phyloP scores from a whole-genome alignment of 1,140 invertebrate genomes.

The Amyelois transitella region DNA sequence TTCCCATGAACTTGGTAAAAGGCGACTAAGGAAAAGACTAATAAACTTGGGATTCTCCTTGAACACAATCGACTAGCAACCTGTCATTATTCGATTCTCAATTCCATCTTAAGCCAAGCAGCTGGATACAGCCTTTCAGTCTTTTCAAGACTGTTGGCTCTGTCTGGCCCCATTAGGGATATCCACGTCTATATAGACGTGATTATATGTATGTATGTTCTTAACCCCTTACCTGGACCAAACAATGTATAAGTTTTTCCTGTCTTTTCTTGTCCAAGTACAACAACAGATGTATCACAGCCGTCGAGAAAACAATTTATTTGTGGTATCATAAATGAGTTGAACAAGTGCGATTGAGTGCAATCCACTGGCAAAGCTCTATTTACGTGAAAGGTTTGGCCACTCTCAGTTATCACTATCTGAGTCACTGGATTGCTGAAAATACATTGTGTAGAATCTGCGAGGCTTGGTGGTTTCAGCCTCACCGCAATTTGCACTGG shows the following conservation, averaged over 20 bases:
- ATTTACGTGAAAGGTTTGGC: conserved; percentile 76
- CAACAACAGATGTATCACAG: conserved; percentile 83
- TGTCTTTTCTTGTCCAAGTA: conserved; percentile 84
- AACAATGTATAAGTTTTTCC: conserved; percentile 88
- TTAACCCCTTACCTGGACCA: conserved; percentile 75
- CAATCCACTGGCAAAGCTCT: conserved; percentile 76
- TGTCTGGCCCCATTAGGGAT: no score
- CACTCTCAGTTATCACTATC: conserved; percentile 74
- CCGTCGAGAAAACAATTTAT: conserved; percentile 80
- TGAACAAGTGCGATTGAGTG: conserved; percentile 64
- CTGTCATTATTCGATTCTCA: no score
- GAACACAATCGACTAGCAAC: no score
- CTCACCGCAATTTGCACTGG: conserved; percentile 77
- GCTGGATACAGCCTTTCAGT: no score
- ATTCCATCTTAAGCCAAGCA: no score
- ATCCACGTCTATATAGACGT: no score
- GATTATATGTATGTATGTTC: not conserved
- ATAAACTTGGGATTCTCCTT: no score
- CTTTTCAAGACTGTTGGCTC: no score
- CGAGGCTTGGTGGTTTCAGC: conserved; percentile 67
- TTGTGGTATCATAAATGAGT: conserved; percentile 68
- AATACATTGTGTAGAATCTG: conserved; percentile 71
- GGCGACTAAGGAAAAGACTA: no score
- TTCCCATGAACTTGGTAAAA: no score
- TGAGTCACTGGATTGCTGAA: conserved; percentile 74